These are phyloP conservation scores for Perca fluviatilis DNA, from an alignment of 2,113 vertebrate genomes.

Conservation along the genomic window DNA sequence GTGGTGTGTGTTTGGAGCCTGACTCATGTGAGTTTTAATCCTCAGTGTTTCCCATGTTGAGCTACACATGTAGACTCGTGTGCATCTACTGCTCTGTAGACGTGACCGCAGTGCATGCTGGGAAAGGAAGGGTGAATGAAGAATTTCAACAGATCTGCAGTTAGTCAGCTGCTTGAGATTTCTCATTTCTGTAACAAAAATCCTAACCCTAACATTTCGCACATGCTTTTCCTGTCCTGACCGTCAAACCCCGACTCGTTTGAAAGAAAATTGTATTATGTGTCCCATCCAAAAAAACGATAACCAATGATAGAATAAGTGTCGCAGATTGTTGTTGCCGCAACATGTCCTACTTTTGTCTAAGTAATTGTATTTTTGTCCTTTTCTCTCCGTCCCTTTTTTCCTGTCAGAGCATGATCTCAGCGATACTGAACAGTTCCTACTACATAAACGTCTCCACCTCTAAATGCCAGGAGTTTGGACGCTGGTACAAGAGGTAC, in stretches of 20 bases:
- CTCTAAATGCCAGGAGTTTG: conserved; percentile 96
- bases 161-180: neutral
- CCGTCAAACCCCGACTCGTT: neutral
- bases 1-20: conserved; percentile 65
- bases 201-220: neutral
- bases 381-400: neutral
- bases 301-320: neutral
- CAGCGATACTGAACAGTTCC: conserved; percentile 95
- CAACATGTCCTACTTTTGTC: neutral
- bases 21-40: conserved; percentile 68
- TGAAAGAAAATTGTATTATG: neutral
- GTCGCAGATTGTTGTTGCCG: neutral
- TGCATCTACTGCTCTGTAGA: conserved; percentile 1
- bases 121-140: conserved; percentile 5
- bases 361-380: neutral
- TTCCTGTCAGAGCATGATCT: conserved; percentile 92
- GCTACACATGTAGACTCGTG: neutral
- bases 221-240: neutral
- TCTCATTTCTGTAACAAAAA: neutral
- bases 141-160: conserved; percentile 17
- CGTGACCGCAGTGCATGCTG: conserved; percentile 33
- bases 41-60: conserved; percentile 62
- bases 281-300: too few relatives aligned
- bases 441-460: conserved; percentile 96
- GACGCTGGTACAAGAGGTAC: conserved; percentile 96